phyloP scores from a whole-genome alignment of 92 coral and sea anemone species.

The Bergia puertoricense region DNA sequence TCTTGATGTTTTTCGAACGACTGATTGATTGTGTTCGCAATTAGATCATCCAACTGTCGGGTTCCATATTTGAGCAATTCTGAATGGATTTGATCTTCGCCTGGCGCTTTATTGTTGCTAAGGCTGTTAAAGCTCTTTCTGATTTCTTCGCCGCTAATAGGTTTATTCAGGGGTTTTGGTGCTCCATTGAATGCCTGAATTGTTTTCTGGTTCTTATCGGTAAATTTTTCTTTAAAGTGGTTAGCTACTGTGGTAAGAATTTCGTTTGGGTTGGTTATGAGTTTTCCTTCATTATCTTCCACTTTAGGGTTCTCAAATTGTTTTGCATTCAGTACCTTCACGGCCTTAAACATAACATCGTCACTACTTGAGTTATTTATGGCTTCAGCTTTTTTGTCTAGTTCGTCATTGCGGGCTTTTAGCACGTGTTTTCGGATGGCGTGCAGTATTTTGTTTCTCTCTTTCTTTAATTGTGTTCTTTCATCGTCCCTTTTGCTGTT shows the following conservation, averaged over 20 bases:
- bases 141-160: not conserved
- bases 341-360: constrained; percentile 20
- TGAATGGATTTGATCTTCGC: not conserved
- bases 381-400: constrained; percentile 19
- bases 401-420: constrained; percentile 21
- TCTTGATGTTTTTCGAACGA: constrained; percentile 12
- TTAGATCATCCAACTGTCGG: not conserved
- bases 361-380: constrained; percentile 17
- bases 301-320: constrained; percentile 8
- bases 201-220: constrained; percentile 16
- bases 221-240: constrained; percentile 13
- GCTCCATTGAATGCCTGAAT: constrained; percentile 20
- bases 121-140: constrained; percentile 1
- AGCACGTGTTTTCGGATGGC: constrained; percentile 22
- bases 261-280: constrained; percentile 22
- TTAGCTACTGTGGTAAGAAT: constrained; percentile 13
- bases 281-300: constrained; percentile 16
- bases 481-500: constrained; percentile 22
- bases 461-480: constrained; percentile 20
- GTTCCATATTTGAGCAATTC: constrained; percentile 14
- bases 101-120: constrained; percentile 10
- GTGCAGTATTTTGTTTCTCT: constrained; percentile 21
- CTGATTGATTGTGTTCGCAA: constrained; percentile 8
- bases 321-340: constrained; percentile 9
- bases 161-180: constrained; percentile 17